Evolutionary conservation across 2,113 vertebrate species (phyloP).

Genomic region (Daphoenositta chrysoptera): DNA sequence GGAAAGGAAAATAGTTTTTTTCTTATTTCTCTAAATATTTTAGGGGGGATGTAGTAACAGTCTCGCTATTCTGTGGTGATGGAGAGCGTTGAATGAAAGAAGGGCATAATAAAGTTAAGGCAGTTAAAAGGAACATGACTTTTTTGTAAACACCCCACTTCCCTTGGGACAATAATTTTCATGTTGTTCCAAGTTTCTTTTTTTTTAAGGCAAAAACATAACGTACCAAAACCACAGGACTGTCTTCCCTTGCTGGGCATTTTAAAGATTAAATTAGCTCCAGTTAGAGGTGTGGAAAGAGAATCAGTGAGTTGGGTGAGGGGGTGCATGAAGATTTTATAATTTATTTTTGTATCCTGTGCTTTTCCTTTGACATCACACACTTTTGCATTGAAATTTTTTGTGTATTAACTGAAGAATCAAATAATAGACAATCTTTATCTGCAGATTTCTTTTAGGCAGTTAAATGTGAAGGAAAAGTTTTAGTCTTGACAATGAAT

Average conservation of each 20-base stretch:
- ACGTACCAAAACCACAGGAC: accelerated
- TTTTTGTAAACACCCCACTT: neutral
- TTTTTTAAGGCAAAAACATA: neutral
- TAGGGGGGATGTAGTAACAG: neutral
- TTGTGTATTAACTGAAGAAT: neutral
- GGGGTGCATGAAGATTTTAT: neutral
- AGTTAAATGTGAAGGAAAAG: neutral
- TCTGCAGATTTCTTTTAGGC: neutral
- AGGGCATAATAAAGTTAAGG: neutral
- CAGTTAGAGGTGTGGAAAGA: neutral
- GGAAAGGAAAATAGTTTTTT: neutral
- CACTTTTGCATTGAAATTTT: neutral
- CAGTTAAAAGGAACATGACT: neutral
- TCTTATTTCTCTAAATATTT: neutral
- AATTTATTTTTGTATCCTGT: neutral
- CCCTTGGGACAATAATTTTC: neutral
- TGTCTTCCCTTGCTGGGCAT: neutral
- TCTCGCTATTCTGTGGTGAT: neutral
- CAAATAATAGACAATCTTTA: neutral
- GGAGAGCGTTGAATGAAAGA: neutral
- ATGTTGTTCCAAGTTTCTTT: neutral
- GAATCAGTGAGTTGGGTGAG: neutral
- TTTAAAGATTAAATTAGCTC: neutral
- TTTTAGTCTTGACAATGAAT: neutral
- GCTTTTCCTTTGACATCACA: neutral